phyloP scores from a whole-genome alignment of 2,797 vertebrate species.

The Centropyge bicolor region DNA sequence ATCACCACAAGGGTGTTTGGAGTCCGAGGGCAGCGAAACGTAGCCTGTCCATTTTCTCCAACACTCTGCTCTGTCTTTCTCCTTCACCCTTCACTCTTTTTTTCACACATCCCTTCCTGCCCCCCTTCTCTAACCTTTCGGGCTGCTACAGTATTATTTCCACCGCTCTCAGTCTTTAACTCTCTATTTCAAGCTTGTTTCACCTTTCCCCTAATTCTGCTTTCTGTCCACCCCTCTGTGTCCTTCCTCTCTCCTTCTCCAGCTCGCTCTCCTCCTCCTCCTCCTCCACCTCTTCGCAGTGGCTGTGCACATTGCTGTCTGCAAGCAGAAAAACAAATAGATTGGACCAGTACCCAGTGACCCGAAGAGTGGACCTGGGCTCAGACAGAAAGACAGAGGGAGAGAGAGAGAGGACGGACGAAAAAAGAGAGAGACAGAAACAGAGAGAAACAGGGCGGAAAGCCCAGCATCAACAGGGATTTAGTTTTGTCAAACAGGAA shows the following conservation, averaged over 20 bases:
- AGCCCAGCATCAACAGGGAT: conserved; percentile 83
- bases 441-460: conserved; percentile 73
- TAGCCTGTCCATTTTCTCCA: conserved; percentile 55
- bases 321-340: conserved; percentile 45
- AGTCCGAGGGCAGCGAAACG: conserved; percentile 60
- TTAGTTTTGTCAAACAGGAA: conserved; percentile 86
- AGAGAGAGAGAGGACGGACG: conserved; percentile 38
- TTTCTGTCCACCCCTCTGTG: conserved; percentile 51
- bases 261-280: conserved; percentile 33
- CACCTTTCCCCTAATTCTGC: conserved; percentile 67
- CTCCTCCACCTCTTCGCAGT: conserved; percentile 23
- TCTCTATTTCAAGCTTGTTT: conserved; percentile 56
- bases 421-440: conserved; percentile 56
- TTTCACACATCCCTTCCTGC: conserved; percentile 22
- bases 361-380: conserved; percentile 65
- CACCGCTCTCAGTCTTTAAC: conserved; percentile 53
- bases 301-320: conserved; percentile 43
- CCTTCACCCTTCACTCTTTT: conserved; percentile 43
- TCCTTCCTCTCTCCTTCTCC: conserved; percentile 54
- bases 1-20: conserved; percentile 49
- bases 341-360: conserved; percentile 68
- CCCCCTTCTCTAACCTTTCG: conserved; percentile 27
- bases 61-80: conserved; percentile 30
- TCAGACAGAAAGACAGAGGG: conserved; percentile 51
- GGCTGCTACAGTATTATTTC: conserved; percentile 55